phyloP scores from a whole-genome alignment of 2,888 invertebrate species.

The Buathra laborator region DNA sequence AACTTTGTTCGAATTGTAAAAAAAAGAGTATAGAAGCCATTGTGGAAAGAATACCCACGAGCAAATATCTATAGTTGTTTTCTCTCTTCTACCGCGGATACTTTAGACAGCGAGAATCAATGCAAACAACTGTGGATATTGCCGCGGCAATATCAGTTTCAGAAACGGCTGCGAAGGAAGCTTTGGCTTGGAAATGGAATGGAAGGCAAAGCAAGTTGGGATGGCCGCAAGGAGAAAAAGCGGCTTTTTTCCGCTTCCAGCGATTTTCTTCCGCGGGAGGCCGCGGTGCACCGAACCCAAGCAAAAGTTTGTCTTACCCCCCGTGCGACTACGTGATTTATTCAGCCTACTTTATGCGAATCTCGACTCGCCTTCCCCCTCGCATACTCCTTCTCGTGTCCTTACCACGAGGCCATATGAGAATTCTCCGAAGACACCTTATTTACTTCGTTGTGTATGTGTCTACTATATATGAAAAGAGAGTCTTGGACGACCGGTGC shows the following conservation, averaged over 20 bases:
- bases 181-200: slow-evolving; percentile 66
- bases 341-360: slow-evolving; percentile 82
- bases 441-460: slow-evolving; percentile 74
- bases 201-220: slow-evolving; percentile 19
- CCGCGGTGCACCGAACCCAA: slow-evolving; percentile 73
- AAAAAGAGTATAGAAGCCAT: not conserved
- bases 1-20: not conserved
- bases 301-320: slow-evolving; percentile 80
- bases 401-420: slow-evolving; percentile 73
- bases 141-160: slow-evolving; percentile 81
- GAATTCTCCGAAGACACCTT: slow-evolving; percentile 81
- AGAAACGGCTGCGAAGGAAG: slow-evolving; percentile 78
- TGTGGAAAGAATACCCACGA: not conserved
- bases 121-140: slow-evolving; percentile 83
- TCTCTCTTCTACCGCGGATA: not conserved
- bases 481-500: slow-evolving; percentile 10
- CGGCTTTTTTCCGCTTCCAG: slow-evolving; percentile 13
- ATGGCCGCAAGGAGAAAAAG: slow-evolving; percentile 38
- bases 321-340: slow-evolving; percentile 78
- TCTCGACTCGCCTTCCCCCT: slow-evolving; percentile 55
- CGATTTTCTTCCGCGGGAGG: slow-evolving; percentile 47
- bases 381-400: not conserved
- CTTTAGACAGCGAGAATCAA: slow-evolving; percentile 81
- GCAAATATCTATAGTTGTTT: not conserved
- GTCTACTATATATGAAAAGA: slow-evolving; percentile 21